phyloP scores from a whole-genome alignment of 2,113 vertebrate species.

The Plecotus auritus region DNA sequence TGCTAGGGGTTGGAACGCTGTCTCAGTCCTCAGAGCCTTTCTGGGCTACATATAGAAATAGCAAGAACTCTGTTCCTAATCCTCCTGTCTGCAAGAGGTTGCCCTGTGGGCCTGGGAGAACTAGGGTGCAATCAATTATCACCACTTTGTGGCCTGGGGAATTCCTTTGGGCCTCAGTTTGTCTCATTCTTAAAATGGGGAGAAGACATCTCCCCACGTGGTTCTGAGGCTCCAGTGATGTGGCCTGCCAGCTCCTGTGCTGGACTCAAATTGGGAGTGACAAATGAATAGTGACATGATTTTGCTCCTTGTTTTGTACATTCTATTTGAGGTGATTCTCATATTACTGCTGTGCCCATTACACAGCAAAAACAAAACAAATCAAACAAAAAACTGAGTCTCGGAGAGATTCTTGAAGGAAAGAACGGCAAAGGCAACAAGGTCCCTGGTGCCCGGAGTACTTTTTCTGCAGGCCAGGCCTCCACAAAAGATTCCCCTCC shows the following conservation, averaged over 20 bases:
- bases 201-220: background rate
- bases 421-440: background rate
- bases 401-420: background rate
- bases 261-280: background rate
- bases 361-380: background rate
- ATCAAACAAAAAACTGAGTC: background rate
- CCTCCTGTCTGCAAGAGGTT: background rate
- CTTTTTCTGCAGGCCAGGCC: background rate
- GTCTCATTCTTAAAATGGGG: background rate
- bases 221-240: background rate
- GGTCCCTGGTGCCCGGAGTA: background rate
- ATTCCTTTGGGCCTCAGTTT: conserved; percentile 5
- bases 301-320: background rate
- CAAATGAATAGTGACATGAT: background rate
- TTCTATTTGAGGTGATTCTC: conserved; percentile 10
- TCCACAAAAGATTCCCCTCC: background rate
- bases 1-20: background rate
- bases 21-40: background rate
- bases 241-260: background rate
- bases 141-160: background rate
- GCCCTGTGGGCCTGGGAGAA: background rate
- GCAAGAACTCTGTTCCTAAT: background rate
- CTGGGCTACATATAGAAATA: background rate
- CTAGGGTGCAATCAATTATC: background rate
- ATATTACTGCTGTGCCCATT: background rate